Base-by-base conservation (phyloP, 2,113 vertebrate species). In the Sebastes fasciatus region DNA sequence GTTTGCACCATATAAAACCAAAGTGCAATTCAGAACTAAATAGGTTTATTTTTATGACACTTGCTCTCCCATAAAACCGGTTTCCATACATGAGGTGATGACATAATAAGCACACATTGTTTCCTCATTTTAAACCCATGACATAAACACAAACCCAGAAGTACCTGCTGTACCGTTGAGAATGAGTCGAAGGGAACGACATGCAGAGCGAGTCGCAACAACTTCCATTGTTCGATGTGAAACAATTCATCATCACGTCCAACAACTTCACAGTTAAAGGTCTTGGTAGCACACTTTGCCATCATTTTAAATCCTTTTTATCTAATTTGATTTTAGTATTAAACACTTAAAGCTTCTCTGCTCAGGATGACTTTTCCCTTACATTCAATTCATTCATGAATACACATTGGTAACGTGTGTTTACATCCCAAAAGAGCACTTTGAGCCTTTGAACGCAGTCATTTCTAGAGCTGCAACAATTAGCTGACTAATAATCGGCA, bases 221-320 rank as follows among this genome's bases (percentile, higher is more conserved):
- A 40, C 14, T 55, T 40, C 13, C 34, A 13, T 23, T 45, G 26
- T 54, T 54, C n/a, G 1, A 34, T 34, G 68, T 10, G 26, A 14
- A 66, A 77, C 52, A 6, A 19, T 4, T 75, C 46, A n/a, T 63
- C 17, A 21, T 9, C 12, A 51, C 34, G 34, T 4, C 34, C 34
- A 34, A 34, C 34, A 76, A 66, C 49, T 14, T 66, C 69, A 84
- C 81, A 78, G 68, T 64, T 66, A 26, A 48, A 65, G 74, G 65
- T 76, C 65, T 1, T 21, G 21, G 43, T 0, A 13, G 9, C 23
- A 19, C 21, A 9, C 45, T 62, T 52, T 54, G 40, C 19, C 6
- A 0, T 21, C 5, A 13, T 55, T 70, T 54, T 10, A 2, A 2
- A 8, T 61, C 7, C 42, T n/a, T 40, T 26, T 45, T 46, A 40